Conservation (phyloP, 2,888 invertebrate species). For the Apodemia duryi region DNA sequence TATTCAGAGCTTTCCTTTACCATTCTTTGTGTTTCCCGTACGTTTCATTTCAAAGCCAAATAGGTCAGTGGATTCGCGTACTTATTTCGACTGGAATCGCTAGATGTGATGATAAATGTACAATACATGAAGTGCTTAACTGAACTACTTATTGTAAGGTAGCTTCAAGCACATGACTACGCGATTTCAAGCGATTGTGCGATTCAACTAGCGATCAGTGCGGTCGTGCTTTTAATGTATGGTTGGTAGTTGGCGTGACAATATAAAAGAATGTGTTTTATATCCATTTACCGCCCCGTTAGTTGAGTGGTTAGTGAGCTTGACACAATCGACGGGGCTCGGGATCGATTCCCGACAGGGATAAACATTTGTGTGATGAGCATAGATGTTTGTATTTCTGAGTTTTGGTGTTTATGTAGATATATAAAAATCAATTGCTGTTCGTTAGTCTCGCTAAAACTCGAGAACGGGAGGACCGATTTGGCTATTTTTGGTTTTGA, state of each 20-base stretch:
- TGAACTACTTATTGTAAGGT: neutral
- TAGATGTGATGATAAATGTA: constrained; percentile 30
- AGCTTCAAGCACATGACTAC: neutral
- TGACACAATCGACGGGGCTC: too few species aligned
- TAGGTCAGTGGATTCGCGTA: constrained; percentile 57
- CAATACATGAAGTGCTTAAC: neutral
- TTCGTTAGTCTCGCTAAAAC: too few species aligned
- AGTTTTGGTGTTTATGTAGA: too few species aligned
- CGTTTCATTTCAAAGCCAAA: constrained; percentile 67
- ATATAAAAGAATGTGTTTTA: too few species aligned
- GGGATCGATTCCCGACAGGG: too few species aligned
- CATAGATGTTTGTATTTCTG: too few species aligned
- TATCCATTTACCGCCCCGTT: too few species aligned
- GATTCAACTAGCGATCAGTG: neutral
- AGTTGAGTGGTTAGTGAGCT: too few species aligned
- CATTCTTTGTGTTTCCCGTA: constrained; percentile 57
- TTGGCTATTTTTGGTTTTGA: too few species aligned
- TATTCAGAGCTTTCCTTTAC: constrained; percentile 54
- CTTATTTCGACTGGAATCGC: constrained; percentile 44
- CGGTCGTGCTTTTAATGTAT: neutral
- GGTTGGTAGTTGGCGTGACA: neutral
- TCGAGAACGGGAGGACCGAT: too few species aligned
- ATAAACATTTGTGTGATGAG: too few species aligned
- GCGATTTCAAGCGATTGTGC: neutral
- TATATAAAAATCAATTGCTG: too few species aligned